phyloP scores from a whole-genome alignment of 2,888 invertebrate species.

The Thymelicus sylvestris region DNA sequence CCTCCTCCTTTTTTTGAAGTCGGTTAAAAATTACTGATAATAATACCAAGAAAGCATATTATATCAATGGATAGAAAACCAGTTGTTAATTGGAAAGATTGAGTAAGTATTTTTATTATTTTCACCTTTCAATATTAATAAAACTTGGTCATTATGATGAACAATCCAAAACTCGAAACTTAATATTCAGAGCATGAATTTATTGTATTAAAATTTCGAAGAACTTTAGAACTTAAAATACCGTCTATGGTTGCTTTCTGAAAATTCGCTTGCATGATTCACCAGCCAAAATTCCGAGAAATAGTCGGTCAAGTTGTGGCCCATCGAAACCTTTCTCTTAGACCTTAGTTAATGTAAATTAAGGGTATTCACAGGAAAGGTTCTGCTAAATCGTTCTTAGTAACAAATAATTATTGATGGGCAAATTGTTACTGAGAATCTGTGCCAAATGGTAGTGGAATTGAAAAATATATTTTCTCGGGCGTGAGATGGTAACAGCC shows the following conservation, averaged over 20 bases:
- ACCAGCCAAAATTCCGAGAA: slow-evolving; percentile 19
- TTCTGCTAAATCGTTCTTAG: slow-evolving; percentile 27
- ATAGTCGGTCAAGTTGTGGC: neutral
- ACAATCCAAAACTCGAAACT: neutral
- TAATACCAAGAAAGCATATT: no score
- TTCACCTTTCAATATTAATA: no score
- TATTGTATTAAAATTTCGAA: slow-evolving; percentile 8
- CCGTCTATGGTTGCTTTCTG: neutral
- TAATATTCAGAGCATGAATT: slow-evolving; percentile 4
- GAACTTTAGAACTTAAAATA: neutral
- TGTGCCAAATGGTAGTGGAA: slow-evolving; percentile 17
- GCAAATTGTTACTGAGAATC: slow-evolving; percentile 28
- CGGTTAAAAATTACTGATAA: no score
- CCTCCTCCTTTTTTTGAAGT: no score
- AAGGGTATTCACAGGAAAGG: slow-evolving; percentile 13
- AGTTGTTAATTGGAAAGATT: no score
- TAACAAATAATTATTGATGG: slow-evolving; percentile 18
- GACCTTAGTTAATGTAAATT: slow-evolving; percentile 27
- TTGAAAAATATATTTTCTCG: slow-evolving; percentile 20
- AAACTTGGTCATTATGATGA: no score
- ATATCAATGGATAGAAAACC: no score
- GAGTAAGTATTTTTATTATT: no score
- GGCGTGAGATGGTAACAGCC: neutral
- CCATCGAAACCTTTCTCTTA: slow-evolving; percentile 3
- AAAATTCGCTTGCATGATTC: slow-evolving; percentile 25